phyloP scores from a whole-genome alignment of 1,140 invertebrate genomes.

The Cataglyphis hispanica region DNA sequence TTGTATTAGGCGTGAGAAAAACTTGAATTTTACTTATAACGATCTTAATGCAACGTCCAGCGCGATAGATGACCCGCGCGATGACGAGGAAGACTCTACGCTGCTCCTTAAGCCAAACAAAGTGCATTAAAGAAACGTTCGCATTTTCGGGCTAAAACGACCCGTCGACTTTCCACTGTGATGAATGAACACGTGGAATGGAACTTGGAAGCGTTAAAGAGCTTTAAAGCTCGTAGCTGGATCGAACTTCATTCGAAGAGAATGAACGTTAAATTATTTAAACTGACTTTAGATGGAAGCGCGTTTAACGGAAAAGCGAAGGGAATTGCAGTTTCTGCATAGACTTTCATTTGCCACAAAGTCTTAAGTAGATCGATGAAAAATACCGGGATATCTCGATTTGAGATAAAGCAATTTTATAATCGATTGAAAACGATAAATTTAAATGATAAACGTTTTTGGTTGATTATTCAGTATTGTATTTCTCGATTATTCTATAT shows the following conservation, averaged over 20 bases:
- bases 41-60: slow-evolving; percentile 12
- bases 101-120: slow-evolving; percentile 37
- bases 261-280: slow-evolving; percentile 59
- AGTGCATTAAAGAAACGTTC: slow-evolving; percentile 48
- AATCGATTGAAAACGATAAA: background rate
- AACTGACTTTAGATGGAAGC: slow-evolving; percentile 50
- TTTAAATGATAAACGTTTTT: background rate
- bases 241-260: slow-evolving; percentile 51
- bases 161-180: slow-evolving; percentile 25
- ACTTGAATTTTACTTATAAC: slow-evolving; percentile 44
- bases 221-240: slow-evolving; percentile 38
- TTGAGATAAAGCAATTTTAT: slow-evolving; percentile 20
- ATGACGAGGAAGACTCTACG: background rate
- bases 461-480: background rate
- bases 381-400: background rate
- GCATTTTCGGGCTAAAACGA: background rate
- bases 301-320: slow-evolving; percentile 44
- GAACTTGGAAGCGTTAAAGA: slow-evolving; percentile 50
- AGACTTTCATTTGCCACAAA: slow-evolving; percentile 21
- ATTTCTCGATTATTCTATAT: background rate
- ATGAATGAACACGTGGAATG: slow-evolving; percentile 34
- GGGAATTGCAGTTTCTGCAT: slow-evolving; percentile 52
- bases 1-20: slow-evolving; percentile 40
- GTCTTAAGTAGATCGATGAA: slow-evolving; percentile 20
- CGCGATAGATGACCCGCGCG: background rate